Percentiles rank a stretch among this genome's conserved stretches.
phyloP scores from a whole-genome alignment of 2,797 vertebrate species.

The Remorina albescens region DNA sequence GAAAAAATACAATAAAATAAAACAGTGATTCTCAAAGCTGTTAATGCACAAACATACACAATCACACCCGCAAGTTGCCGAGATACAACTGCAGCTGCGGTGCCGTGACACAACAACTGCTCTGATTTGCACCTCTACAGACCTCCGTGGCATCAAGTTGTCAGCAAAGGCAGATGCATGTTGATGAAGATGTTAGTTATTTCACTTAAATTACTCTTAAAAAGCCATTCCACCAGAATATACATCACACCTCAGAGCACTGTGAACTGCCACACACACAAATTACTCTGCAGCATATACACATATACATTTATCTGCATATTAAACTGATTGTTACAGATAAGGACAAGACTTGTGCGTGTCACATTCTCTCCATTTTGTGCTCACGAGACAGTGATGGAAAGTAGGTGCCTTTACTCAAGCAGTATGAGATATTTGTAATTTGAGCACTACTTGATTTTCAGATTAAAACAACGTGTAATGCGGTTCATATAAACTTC shows the following conservation, averaged over 20 bases:
- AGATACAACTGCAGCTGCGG: neutral
- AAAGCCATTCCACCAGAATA: neutral
- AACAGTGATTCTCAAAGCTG: constrained; percentile 14
- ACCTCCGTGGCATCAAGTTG: neutral
- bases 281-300: neutral
- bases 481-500: no score
- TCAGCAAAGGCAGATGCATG: neutral
- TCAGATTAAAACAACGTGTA: no score
- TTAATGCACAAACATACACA: neutral
- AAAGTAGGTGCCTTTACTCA: no score
- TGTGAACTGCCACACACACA: neutral
- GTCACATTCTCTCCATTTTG: neutral
- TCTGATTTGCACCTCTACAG: neutral
- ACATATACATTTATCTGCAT: neutral
- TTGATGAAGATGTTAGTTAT: neutral
- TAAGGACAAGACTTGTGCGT: neutral
- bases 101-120: neutral
- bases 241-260: neutral
- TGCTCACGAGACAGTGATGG: no score
- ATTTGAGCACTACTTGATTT: no score
- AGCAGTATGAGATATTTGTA: neutral
- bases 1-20: no score
- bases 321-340: neutral
- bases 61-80: neutral
- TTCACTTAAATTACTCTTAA: neutral